Evolutionary conservation across 2,797 vertebrate species (phyloP).

Genomic region (Anableps anableps): DNA sequence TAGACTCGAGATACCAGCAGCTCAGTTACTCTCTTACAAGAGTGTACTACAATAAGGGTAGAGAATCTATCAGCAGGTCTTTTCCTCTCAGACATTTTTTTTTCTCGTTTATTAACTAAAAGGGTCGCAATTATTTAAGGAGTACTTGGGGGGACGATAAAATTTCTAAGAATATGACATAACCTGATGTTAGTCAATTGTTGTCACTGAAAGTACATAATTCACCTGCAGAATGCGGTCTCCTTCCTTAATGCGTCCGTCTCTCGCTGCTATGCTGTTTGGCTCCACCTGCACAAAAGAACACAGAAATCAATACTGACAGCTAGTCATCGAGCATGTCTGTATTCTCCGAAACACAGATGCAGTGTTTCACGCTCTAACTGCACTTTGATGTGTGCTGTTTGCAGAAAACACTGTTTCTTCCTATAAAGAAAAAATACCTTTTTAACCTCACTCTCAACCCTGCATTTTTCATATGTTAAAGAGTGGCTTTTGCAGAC

Average conservation of each 20-base stretch:
- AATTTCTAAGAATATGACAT: slow-evolving; percentile 6
- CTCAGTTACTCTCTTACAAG: slow-evolving; percentile 14
- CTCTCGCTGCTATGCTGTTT: slow-evolving; percentile 92
- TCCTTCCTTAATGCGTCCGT: slow-evolving; percentile 93
- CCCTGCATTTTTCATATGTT: slow-evolving; percentile 12
- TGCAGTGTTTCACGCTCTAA: neutral
- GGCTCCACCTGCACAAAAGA: slow-evolving; percentile 86
- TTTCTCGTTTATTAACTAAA: neutral
- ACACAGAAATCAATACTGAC: slow-evolving; percentile 34
- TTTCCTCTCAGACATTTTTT: neutral
- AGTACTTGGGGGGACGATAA: neutral
- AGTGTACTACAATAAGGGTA: neutral
- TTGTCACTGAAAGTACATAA: slow-evolving; percentile 15
- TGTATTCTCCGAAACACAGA: neutral
- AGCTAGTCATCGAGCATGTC: slow-evolving; percentile 11
- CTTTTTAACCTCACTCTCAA: slow-evolving; percentile 10
- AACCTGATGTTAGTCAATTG: slow-evolving; percentile 11
- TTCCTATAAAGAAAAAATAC: neutral
- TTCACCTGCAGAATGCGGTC: slow-evolving; percentile 94
- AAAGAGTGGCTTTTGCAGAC: neutral
- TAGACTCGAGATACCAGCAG: slow-evolving; percentile 32
- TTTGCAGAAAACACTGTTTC: neutral
- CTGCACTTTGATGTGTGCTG: slow-evolving; percentile 25
- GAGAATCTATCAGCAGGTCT: neutral
- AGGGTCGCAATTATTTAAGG: neutral